Conservation (phyloP, 2,113 vertebrate species). For the Mus spicilegus region DNA sequence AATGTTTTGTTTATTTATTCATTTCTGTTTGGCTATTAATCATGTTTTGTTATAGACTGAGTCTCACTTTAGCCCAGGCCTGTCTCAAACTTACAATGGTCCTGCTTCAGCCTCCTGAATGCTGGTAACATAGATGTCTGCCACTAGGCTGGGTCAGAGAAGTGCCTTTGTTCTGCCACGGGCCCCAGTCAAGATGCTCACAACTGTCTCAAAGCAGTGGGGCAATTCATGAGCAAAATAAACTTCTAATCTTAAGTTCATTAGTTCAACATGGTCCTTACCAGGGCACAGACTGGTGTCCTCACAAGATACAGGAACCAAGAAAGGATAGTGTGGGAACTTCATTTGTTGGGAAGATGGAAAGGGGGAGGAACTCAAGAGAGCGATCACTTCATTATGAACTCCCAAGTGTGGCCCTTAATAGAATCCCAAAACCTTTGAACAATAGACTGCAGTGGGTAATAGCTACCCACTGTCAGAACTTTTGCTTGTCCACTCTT, state of each 20-base stretch:
- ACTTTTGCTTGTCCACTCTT: neutral
- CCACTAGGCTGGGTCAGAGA: neutral
- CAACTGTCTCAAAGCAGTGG: neutral
- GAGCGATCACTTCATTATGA: neutral
- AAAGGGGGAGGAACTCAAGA: neutral
- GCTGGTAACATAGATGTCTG: neutral
- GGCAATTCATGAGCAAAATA: neutral
- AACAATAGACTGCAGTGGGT: neutral
- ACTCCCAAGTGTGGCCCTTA: neutral
- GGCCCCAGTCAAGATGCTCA: neutral
- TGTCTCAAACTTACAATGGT: neutral
- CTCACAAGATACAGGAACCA: neutral
- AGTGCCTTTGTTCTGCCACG: neutral
- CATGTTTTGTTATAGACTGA: neutral
- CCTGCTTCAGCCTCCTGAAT: neutral
- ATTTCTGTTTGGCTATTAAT: neutral
- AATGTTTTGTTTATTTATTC: neutral
- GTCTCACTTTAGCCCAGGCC: neutral
- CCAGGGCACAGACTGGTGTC: neutral
- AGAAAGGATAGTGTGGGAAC: neutral
- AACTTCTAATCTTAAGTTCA: neutral
- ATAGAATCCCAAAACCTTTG: neutral
- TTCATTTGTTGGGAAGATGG: neutral
- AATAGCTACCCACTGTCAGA: neutral
- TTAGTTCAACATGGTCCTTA: neutral